phyloP scores from a whole-genome alignment of 2,888 invertebrate genomes.

The Aspidiotus destructor region DNA sequence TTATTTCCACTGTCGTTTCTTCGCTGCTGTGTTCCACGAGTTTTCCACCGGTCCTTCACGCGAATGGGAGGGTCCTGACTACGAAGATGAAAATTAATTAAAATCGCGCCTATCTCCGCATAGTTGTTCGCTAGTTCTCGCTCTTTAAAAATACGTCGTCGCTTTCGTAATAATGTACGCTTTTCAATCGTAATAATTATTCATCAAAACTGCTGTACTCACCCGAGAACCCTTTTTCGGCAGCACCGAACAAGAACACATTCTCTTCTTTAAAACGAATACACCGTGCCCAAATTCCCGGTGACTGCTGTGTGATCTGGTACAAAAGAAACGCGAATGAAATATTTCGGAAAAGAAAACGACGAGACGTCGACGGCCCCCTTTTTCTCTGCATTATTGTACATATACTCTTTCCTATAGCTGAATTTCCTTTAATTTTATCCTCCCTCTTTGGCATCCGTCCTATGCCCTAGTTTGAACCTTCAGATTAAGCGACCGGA shows the following conservation, averaged over 20 bases:
- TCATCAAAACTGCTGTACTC: not conserved
- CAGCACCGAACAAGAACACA: no score
- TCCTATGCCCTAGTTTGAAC: not conserved
- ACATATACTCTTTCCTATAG: no score
- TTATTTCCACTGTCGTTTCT: no score
- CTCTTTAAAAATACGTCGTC: not conserved
- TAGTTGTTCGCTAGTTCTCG: not conserved
- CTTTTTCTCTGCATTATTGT: no score
- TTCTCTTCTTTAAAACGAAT: not conserved
- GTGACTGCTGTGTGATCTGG: not conserved
- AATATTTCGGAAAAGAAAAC: not conserved
- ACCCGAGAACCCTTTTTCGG: not conserved
- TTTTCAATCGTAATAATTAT: constrained; percentile 4
- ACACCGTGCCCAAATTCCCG: not conserved
- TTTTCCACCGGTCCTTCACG: no score
- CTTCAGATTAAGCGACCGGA: not conserved
- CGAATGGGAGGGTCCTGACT: no score
- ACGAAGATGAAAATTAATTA: not conserved
- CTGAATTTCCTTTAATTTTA: constrained; percentile 4
- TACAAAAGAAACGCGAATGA: not conserved
- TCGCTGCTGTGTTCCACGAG: no score
- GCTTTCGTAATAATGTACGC: not conserved
- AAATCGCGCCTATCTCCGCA: not conserved
- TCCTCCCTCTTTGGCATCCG: not conserved
- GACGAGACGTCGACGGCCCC: not conserved